These are phyloP conservation scores for Galeruca laticollis DNA, from an alignment of 2,888 invertebrate genomes.

Conservation along the genomic window DNA sequence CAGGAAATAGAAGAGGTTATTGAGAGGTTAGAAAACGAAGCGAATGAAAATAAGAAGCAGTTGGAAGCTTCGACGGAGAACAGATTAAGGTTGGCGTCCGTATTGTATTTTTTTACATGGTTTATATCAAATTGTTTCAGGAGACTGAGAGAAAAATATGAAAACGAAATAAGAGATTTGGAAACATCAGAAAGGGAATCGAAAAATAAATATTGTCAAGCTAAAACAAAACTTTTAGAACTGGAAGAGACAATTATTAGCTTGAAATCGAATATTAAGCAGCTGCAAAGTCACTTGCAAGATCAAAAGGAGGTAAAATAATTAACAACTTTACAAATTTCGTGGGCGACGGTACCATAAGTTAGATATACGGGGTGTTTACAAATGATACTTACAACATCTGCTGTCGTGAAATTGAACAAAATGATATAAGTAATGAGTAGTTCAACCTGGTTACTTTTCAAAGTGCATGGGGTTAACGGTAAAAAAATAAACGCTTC, in stretches of 20 bases:
- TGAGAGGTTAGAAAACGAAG: constrained; percentile 77
- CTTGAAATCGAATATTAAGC: constrained; percentile 73
- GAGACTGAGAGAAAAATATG: constrained; percentile 81
- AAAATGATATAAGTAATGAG: too few species aligned
- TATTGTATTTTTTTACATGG: neutral
- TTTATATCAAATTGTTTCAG: constrained; percentile 65
- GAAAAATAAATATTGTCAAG: constrained; percentile 75
- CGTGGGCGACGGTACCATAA: too few species aligned
- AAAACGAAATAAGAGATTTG: constrained; percentile 76
- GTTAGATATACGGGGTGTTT: too few species aligned
- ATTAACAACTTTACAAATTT: too few species aligned
- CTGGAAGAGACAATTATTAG: constrained; percentile 74
- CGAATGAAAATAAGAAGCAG: constrained; percentile 71
- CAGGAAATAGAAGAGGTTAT: constrained; percentile 82
- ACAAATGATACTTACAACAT: too few species aligned
- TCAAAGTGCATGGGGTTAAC: too few species aligned
- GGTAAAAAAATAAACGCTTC: too few species aligned
- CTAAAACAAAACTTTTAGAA: constrained; percentile 74
- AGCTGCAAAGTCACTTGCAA: constrained; percentile 75
- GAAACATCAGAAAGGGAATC: constrained; percentile 76
- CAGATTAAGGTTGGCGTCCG: constrained; percentile 61
- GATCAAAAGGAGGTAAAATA: constrained; percentile 73
- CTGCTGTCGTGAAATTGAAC: too few species aligned
- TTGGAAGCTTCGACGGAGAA: constrained; percentile 73
- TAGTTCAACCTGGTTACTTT: too few species aligned